These are phyloP conservation scores for Lichenostomus cassidix DNA, from an alignment of 2,113 vertebrate species.

Conservation along the genomic window DNA sequence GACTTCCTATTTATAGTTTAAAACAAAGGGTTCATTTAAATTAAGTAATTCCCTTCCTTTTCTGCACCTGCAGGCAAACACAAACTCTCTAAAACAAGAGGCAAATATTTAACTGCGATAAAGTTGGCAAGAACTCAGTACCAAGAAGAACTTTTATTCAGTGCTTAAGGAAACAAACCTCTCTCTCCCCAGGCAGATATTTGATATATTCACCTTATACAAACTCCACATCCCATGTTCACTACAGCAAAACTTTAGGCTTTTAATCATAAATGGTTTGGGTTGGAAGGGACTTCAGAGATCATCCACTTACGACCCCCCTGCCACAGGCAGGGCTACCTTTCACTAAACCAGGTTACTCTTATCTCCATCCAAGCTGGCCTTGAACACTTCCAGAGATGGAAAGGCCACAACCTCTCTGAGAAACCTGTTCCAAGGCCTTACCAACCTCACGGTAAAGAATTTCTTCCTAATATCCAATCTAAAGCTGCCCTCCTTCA, in stretches of 20 bases:
- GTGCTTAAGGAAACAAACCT: not conserved
- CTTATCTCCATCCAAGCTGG: not conserved
- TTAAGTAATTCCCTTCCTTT: not conserved
- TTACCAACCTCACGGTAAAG: not conserved
- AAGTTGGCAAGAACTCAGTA: not conserved
- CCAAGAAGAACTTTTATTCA: not conserved
- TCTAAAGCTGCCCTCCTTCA: not conserved
- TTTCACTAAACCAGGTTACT: not conserved
- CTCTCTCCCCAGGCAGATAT: not conserved
- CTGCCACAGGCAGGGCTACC: not conserved
- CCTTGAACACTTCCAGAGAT: not conserved
- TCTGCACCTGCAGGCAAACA: not conserved
- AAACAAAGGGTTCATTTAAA: not conserved
- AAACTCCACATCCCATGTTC: not conserved
- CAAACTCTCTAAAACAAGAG: not conserved
- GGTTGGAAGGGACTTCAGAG: not conserved
- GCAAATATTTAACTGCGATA: not conserved
- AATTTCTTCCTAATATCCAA: not conserved
- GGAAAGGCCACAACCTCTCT: not conserved
- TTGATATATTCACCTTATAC: not conserved
- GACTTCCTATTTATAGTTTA: not conserved
- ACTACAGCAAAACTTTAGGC: not conserved
- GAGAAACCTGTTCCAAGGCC: not conserved
- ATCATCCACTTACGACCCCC: not conserved
- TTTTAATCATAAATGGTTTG: not conserved